Evolutionary conservation across 2,797 vertebrate genomes (phyloP), one percentile per base, ranked within the genome.

Genomic region (Carapus acus): DNA sequence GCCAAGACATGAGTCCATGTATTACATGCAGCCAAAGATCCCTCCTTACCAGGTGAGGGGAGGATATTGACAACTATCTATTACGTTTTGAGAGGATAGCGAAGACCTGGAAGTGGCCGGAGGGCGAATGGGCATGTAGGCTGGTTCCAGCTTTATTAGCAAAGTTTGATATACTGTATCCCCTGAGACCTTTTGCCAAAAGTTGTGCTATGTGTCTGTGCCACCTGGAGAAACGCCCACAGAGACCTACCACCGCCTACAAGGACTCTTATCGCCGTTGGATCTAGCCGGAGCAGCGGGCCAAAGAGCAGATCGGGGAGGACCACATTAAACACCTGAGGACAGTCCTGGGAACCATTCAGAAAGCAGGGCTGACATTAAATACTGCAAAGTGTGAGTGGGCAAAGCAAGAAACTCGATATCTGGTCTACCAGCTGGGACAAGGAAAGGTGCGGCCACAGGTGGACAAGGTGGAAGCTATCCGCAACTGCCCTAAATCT

Each of bases 21-120:
- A 24, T 7, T 49, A 49, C 33, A 24, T 3, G 0, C 22, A 51
- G 8, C 49, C 49, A 17, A 51, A 41, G 12, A 51, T 41, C 1
- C 49, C 37, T 7, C 21, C n/a, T 2, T 55, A 55, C 16, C 21
- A 29, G 7, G 12, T 7, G 8, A n/a, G 43, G 22, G 4, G 53
- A 46, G 43, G 36, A 55, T 17, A 47, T 40, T 19, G 53, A 46
- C 7, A 55, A 56, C 7, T 33, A 31, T 41, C 13, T 56, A 6
- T 3, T 56, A 2, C 22, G 13, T 8, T 56, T 56, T 31, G 21
- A 47, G 7, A 2, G 24, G 2, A 42, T 51, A 2, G 17, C 17
- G 6, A 50, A 38, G 14, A 24, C n/a, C n/a, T n/a, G n/a, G n/a
- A n/a, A n/a, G n/a, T 49, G 47, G 20, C 47, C 33, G 11, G 34